phyloP scores from a whole-genome alignment of 2,797 vertebrate species.

The Synanceia verrucosa region DNA sequence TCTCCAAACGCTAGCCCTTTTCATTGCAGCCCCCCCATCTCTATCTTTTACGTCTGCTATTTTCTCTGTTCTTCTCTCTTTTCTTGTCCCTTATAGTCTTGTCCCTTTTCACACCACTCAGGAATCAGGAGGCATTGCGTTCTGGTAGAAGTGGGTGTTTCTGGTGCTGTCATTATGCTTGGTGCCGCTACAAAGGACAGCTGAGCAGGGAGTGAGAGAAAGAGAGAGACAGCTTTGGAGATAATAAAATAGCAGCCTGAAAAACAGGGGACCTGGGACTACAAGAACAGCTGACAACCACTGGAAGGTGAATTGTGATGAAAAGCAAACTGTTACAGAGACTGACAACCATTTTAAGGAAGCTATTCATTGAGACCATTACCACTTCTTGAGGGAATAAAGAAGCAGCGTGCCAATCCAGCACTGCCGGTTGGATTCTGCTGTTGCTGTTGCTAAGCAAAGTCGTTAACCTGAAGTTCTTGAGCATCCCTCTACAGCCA shows the following conservation, averaged over 20 bases:
- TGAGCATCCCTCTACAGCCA: constrained; percentile 73
- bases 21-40: constrained; percentile 66
- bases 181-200: constrained; percentile 80
- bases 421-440: constrained; percentile 59
- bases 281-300: constrained; percentile 65
- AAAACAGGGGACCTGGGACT: constrained; percentile 66
- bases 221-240: constrained; percentile 69
- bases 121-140: constrained; percentile 69
- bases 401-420: constrained; percentile 60
- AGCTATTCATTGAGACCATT: constrained; percentile 63
- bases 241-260: constrained; percentile 70
- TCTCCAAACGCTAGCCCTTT: constrained; percentile 77
- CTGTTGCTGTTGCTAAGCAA: constrained; percentile 78
- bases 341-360: constrained; percentile 75
- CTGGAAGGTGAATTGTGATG: constrained; percentile 70
- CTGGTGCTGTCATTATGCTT: constrained; percentile 79
- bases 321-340: constrained; percentile 67
- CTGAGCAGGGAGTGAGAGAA: constrained; percentile 70
- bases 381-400: constrained; percentile 54
- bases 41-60: constrained; percentile 55
- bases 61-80: constrained; percentile 58
- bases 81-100: constrained; percentile 59
- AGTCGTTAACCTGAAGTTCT: constrained; percentile 76
- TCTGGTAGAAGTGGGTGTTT: constrained; percentile 80
- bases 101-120: constrained; percentile 70